Base-by-base conservation (phyloP, 2,888 invertebrate genomes). In the Palloptera scutellata region DNA sequence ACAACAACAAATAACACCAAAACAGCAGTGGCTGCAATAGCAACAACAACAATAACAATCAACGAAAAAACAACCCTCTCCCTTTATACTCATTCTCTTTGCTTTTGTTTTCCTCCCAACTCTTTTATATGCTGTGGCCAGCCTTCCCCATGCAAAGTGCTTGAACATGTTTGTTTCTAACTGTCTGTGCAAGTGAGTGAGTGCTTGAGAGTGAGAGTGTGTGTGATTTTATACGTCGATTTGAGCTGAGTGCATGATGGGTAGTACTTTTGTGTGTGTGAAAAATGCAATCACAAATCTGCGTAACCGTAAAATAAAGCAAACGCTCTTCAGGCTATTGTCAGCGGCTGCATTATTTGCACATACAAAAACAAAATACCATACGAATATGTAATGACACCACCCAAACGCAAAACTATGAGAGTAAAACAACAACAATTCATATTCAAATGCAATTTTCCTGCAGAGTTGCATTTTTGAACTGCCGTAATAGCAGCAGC, bases 51-150 rank as follows among this genome's bases (percentile, higher is more conserved):
- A 55, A 53, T 12, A 53, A 54, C n/a, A 53, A 40, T 15, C 19
- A 19, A 15, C 43, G 45, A 43, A 65, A 42, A 53, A 66, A 12
- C 66, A 66, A 66, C 66, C 66, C 66, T 57, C 61, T 60, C 66
- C 20, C 42, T 13, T 13, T 19, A n/a, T n/a, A 41, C 59, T 40
- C 57, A 1, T 57, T 48, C 15, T 2, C 13, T 48, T 48, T 48
- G 12, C 15, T n/a, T 2, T 48, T 43, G 12, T 43, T 43, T 43
- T 43, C 12, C 12, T 53, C 20, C 42, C 15, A 20, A 1, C 40
- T 55, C 54, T 17, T 19, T n/a, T n/a, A 30, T 43, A 19, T 43
- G 42, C n/a, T 59, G 41, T n/a, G 15, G n/a, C 55, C 19, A 17
- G 43, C 12, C 1, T 30, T 9, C 43, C 13, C 41, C 13, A 12